Evolutionary conservation across 2,113 vertebrate genomes (phyloP).

Genomic region (Sitta europaea): DNA sequence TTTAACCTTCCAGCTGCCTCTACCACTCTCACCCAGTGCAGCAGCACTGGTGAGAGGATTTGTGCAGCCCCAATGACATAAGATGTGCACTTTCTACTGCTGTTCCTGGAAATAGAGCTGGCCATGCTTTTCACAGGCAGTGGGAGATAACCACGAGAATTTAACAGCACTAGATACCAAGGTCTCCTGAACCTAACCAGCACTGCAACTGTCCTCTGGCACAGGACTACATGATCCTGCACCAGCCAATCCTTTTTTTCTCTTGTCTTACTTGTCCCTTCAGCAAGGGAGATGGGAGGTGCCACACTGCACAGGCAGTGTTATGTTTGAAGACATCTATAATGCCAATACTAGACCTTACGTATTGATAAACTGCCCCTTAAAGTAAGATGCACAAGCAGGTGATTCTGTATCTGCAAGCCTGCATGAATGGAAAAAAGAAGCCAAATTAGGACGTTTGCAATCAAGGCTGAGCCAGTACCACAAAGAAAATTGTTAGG

Average conservation of each 20-base stretch:
- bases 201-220: background rate
- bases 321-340: background rate
- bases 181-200: background rate
- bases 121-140: background rate
- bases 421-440: background rate
- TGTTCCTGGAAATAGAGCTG: background rate
- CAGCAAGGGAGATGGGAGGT: background rate
- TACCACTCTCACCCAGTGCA: background rate
- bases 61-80: background rate
- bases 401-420: background rate
- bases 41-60: background rate
- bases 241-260: background rate
- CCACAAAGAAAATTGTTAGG: background rate
- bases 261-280: background rate
- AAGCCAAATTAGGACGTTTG: background rate
- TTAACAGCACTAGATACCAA: accelerated
- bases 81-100: background rate
- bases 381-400: background rate
- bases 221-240: background rate
- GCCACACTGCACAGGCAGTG: background rate
- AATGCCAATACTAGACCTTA: background rate
- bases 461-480: background rate
- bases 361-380: accelerated
- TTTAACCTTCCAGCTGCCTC: background rate
- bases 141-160: background rate